Base-by-base conservation (phyloP, 2,797 vertebrate genomes). In the Glyptemys insculpta region DNA sequence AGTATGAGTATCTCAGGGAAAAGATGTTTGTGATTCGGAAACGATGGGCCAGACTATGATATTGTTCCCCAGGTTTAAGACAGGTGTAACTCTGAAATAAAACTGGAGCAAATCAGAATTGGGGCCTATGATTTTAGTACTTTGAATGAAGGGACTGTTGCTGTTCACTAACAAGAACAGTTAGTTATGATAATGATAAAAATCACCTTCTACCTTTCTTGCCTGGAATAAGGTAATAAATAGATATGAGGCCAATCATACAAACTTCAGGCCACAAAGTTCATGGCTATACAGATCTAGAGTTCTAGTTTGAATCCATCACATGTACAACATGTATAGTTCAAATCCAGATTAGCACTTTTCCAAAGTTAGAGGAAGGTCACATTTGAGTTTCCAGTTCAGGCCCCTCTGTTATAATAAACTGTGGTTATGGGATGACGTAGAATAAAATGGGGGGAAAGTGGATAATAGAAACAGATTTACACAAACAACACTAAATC, bases 131-230 rank as follows among this genome's bases (percentile, higher is more conserved):
- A 31, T 53, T 91, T 68, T 81, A 81, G 2, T 31, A 81, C 49
- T 74, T 85, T 37, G 10, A 68, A 41, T 72, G n/a, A 72, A 72
- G 65, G 9, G 19, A 72, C 65, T 23, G 18, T 68, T 68, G 19
- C 18, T 21, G 18, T 68, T 68, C 12, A 25, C 6, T 31, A 81
- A n/a, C 5, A 83, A 87, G 34, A 94, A 78, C 12, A 57, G 34
- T 52, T 89, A 68, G 86, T 0, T 1, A 81, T 23, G 52, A 5
- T 0, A 1, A 1, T n/a, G 50, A 54, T 37, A 59, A 59, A 59
- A 31, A 59, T 59, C 12, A 31, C 14, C 14, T 62, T 8, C 4
- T 29, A 16, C 18, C 82, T 87, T 53, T 29, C 15, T 87, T 91
- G 34, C 12, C 4, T n/a, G 5, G 3, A 11, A 15, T n/a, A 82